A percentile compares a stretch with the other conserved stretches of the same genome.
phyloP scores from a whole-genome alignment of 2,113 vertebrate genomes.

The Opisthocomus hoazin region DNA sequence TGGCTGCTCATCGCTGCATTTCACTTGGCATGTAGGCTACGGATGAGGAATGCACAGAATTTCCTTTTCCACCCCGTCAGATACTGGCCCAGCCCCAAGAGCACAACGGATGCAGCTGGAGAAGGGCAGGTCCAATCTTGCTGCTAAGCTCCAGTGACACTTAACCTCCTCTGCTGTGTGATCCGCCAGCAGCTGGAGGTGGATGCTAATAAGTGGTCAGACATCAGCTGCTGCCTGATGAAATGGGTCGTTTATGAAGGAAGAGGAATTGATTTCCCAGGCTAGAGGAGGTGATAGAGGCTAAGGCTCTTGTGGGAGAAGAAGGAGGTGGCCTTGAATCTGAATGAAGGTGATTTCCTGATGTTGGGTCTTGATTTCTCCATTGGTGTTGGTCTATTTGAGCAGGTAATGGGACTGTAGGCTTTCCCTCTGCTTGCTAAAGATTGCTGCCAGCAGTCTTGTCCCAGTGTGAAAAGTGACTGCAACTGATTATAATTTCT shows the following conservation, averaged over 20 bases:
- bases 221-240: slow-evolving; percentile 50
- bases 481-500: background rate
- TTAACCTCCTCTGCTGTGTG: slow-evolving; percentile 20
- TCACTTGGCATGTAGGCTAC: slow-evolving; percentile 54
- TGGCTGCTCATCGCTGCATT: slow-evolving; percentile 32
- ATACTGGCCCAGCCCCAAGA: slow-evolving; percentile 66
- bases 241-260: background rate
- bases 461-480: background rate
- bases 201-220: background rate
- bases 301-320: background rate
- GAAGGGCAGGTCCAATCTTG: slow-evolving; percentile 59
- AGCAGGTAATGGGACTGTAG: background rate
- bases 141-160: slow-evolving; percentile 42
- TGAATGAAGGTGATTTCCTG: background rate
- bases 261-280: background rate
- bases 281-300: background rate
- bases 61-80: slow-evolving; percentile 70
- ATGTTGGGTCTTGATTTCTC: background rate
- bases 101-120: slow-evolving; percentile 71
- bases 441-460: background rate
- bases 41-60: slow-evolving; percentile 71
- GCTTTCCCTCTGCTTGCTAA: background rate
- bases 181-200: slow-evolving; percentile 26
- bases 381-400: background rate
- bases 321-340: background rate